Base-by-base conservation (phyloP, 2,113 vertebrate species). In the Pangasianodon gigas region DNA sequence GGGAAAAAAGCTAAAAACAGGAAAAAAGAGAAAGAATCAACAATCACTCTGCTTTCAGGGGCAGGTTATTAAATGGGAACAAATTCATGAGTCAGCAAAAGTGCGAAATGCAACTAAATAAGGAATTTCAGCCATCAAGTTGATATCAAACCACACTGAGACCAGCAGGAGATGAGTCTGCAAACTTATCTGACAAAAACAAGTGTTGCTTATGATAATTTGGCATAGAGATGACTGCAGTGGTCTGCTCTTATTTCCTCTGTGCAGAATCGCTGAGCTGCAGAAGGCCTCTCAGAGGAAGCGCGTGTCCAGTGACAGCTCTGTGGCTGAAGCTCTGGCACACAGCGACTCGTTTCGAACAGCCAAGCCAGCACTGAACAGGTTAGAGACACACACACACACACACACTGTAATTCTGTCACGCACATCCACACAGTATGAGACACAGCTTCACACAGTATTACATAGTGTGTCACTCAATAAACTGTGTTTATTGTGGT, bases 241-340 rank as follows among this genome's bases (percentile, higher is more conserved):
- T 10, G 48, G 6, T 51, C 29, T 82, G 18, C 8, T 87, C 46
- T 71, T 14, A 51, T 81, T 91, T 19, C 46, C 18, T 85, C 4
- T 41, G 29, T 79, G 51, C 51, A 91, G 92, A 69, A 81, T 87
- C 41, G 52, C 18, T 80, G 89, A 93, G 67, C 92, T 86, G 71
- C 90, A 88, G 1, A 92, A 92, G 56, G 90, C 90, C 19, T 88
- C 92, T 54, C 92, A 91, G 89, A 94, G 93, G 85, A 94, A 94
- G 88, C 91, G 94, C n/a, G 89, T 95, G 86, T 95, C 94, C 93
- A 96, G 94, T 79, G 95, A 95, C 93, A 90, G 93, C 88, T 94
- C 94, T 52, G 94, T 93, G 44, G 82, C 92, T 29, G 95, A 95
- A 51, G 94, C 94, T 24, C 77, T 94, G 37, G 87, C 85, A 14